Evolutionary conservation across 2,888 invertebrate genomes (phyloP).

Genomic region (Acronicta alni): DNA sequence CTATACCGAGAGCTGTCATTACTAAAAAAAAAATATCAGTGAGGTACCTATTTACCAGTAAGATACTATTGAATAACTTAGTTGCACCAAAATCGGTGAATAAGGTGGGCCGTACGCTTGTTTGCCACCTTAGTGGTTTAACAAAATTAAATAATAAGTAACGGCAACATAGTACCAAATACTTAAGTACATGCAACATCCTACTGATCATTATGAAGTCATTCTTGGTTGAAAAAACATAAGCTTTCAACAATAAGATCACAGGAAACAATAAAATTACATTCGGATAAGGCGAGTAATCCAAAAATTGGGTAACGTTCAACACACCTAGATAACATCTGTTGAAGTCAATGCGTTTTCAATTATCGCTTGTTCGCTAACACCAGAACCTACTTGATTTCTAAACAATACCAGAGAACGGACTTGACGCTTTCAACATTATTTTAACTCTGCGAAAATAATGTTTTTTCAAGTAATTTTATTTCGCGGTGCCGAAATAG

Average conservation of each 20-base stretch:
- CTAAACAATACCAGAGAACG: conserved; percentile 75
- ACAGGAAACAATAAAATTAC: conserved; percentile 59
- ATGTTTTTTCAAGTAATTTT: neutral
- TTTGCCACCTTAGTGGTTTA: too few species aligned
- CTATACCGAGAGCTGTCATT: too few species aligned
- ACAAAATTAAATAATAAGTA: too few species aligned
- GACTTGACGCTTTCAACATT: conserved; percentile 47
- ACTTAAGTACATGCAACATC: neutral
- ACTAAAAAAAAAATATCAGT: too few species aligned
- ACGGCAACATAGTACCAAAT: too few species aligned
- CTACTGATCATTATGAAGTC: conserved; percentile 24
- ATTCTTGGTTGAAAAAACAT: conserved; percentile 30
- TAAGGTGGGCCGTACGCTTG: too few species aligned
- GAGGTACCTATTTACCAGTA: too few species aligned
- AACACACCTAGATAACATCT: conserved; percentile 50
- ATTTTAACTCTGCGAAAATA: conserved; percentile 18
- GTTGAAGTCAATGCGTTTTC: conserved; percentile 71
- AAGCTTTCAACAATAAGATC: conserved; percentile 19
- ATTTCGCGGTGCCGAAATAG: neutral
- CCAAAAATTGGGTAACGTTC: conserved; percentile 42
- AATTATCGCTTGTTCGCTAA: conserved; percentile 80
- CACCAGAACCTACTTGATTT: conserved; percentile 59
- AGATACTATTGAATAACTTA: too few species aligned
- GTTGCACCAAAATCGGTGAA: too few species aligned
- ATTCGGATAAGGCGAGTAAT: conserved; percentile 40